A percentile compares a stretch with the other conserved stretches of the same genome.
Conservation (phyloP, 2,113 vertebrate species). For the Nycticryphes semicollaris region DNA sequence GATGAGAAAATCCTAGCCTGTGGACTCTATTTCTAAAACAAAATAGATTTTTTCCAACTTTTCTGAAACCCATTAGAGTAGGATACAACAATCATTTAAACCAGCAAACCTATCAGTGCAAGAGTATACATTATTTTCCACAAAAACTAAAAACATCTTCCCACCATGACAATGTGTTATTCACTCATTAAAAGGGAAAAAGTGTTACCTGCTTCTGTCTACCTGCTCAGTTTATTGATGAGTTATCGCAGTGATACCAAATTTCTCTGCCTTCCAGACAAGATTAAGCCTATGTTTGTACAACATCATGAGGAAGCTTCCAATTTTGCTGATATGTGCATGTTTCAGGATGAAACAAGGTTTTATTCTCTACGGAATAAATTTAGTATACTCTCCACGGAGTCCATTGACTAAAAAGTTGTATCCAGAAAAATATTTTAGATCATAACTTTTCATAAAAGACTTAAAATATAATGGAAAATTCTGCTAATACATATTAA, state of each 20-base stretch:
- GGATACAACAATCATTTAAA: not conserved
- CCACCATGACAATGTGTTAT: not conserved
- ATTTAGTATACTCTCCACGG: not conserved
- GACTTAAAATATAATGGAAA: not conserved
- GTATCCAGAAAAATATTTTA: not conserved
- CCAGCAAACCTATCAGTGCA: not conserved
- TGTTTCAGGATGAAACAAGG: not conserved
- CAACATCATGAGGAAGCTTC: not conserved
- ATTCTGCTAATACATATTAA: not conserved
- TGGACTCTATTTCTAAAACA: not conserved
- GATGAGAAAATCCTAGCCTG: not conserved
- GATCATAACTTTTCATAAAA: not conserved
- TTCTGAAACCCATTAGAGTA: not conserved
- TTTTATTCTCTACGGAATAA: not conserved
- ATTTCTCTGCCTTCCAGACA: not conserved
- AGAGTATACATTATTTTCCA: not conserved
- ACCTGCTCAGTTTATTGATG: not conserved
- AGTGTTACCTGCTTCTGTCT: not conserved
- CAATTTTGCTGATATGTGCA: not conserved
- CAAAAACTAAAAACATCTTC: not conserved
- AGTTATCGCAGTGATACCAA: not conserved
- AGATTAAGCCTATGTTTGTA: not conserved
- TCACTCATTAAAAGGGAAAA: not conserved
- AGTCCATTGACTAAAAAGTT: not conserved
- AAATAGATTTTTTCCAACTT: not conserved